These are phyloP conservation scores for Pseudanteris insignis DNA, from an alignment of 2,888 invertebrate genomes.

Conservation along the genomic window DNA sequence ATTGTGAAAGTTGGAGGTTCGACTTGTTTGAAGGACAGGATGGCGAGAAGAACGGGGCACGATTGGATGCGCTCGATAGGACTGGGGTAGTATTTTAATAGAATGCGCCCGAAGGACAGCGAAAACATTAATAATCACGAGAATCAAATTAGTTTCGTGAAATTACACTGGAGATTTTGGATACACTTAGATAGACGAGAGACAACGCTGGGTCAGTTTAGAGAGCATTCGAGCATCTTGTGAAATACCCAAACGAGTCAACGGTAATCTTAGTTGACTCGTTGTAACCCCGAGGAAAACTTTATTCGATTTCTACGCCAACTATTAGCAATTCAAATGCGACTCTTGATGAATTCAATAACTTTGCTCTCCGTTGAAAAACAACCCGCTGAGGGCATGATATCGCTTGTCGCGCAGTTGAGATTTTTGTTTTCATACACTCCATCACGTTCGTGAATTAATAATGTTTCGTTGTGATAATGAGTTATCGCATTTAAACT, in stretches of 20 bases:
- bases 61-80: constrained; percentile 30
- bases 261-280: constrained; percentile 41
- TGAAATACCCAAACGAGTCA: constrained; percentile 35
- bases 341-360: constrained; percentile 33
- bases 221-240: constrained; percentile 29
- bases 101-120: constrained; percentile 45
- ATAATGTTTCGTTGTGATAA: constrained; percentile 2
- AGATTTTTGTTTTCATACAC: constrained; percentile 7
- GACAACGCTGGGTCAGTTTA: constrained; percentile 41
- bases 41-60: constrained; percentile 31
- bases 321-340: constrained; percentile 35
- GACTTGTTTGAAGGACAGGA: constrained; percentile 30
- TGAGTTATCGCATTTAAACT: constrained; percentile 5
- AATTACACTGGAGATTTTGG: constrained; percentile 51
- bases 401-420: too few species aligned
- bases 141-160: constrained; percentile 53
- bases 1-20: constrained; percentile 38
- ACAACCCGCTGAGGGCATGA: neutral
- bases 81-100: constrained; percentile 46
- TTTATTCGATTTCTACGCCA: constrained; percentile 18
- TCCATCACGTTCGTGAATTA: constrained; percentile 18
- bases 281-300: constrained; percentile 22
- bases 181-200: constrained; percentile 39
- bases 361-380: constrained; percentile 19
- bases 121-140: constrained; percentile 53